Percentiles rank a stretch among this genome's conserved stretches.
Evolutionary conservation across 2,888 invertebrate species (phyloP).

Genomic region (Troides aeacus): DNA sequence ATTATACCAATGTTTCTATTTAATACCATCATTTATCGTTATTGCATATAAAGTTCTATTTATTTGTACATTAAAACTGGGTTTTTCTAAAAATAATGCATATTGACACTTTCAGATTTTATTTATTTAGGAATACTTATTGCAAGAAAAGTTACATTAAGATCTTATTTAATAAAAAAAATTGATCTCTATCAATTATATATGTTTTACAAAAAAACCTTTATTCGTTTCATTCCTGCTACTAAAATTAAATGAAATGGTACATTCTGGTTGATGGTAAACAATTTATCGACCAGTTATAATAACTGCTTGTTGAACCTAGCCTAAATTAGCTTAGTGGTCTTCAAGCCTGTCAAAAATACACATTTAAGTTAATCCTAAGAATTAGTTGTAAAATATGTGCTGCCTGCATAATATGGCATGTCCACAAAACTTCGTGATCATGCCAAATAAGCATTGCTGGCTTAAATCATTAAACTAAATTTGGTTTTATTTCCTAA

Average conservation of each 20-base stretch:
- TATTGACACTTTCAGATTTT: constrained; percentile 58
- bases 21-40: neutral
- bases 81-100: constrained; percentile 24
- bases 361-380: neutral
- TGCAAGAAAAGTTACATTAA: constrained; percentile 59
- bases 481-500: constrained; percentile 28
- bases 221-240: constrained; percentile 21
- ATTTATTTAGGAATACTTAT: constrained; percentile 67
- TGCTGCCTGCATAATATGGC: constrained; percentile 22
- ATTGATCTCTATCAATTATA: constrained; percentile 40
- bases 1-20: neutral
- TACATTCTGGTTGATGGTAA: neutral
- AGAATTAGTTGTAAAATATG: neutral
- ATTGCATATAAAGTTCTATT: neutral
- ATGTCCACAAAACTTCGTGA: constrained; percentile 33
- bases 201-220: constrained; percentile 30
- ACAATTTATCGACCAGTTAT: neutral
- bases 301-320: neutral
- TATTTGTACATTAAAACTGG: neutral
- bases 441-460: constrained; percentile 31
- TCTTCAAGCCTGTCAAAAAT: neutral
- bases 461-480: constrained; percentile 30
- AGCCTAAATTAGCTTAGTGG: neutral
- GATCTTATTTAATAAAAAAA: constrained; percentile 55
- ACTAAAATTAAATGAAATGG: constrained; percentile 20